Conservation (phyloP, 2,113 vertebrate genomes). For the Helogale parvula region DNA sequence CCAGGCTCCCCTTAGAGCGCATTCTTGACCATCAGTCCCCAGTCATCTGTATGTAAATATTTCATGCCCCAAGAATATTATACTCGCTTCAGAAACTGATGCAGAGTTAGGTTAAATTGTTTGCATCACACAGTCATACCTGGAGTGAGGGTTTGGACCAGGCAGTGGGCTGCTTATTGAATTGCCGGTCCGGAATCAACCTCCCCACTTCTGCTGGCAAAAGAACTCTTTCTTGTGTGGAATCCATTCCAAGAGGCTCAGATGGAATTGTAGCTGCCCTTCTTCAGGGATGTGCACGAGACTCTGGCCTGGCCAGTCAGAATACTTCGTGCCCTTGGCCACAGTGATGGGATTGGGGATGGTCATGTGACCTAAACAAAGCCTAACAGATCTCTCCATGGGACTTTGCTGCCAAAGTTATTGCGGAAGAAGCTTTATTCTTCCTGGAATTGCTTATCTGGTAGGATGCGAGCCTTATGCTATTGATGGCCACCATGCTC, state of each 20-base stretch:
- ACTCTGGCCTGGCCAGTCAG: background rate
- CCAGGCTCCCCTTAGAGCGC: background rate
- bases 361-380: background rate
- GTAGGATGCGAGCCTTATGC: background rate
- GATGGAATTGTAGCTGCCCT: background rate
- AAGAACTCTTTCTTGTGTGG: background rate
- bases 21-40: background rate
- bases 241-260: background rate
- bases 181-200: background rate
- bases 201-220: background rate
- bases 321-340: background rate
- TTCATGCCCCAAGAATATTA: background rate
- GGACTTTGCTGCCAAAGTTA: background rate
- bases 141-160: background rate
- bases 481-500: background rate
- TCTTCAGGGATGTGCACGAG: background rate
- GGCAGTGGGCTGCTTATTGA: background rate
- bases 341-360: background rate
- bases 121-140: background rate
- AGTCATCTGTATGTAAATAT: background rate
- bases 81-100: background rate
- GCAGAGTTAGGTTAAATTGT: background rate
- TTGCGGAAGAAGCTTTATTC: background rate
- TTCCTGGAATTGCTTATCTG: background rate
- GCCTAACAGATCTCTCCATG: background rate